A percentile compares a stretch with the other conserved stretches of the same genome.
Evolutionary conservation across 2,113 vertebrate species (phyloP).

Genomic region (Rhadina sibilatrix): DNA sequence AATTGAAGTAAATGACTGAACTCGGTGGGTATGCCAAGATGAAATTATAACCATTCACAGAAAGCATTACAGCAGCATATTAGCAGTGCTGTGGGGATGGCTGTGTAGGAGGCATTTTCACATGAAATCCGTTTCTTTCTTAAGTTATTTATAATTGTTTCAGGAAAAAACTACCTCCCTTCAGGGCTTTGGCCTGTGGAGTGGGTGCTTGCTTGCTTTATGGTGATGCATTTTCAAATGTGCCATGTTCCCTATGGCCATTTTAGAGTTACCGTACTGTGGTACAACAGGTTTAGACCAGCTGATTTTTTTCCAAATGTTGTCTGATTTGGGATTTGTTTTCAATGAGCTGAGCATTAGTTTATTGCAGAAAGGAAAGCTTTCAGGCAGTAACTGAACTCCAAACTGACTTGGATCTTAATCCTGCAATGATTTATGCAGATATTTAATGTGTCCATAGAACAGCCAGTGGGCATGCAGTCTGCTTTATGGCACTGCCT

Average conservation of each 20-base stretch:
- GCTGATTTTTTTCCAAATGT: neutral
- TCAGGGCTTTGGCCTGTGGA: conserved; percentile 16
- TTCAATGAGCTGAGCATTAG: neutral
- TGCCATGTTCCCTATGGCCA: neutral
- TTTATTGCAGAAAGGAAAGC: neutral
- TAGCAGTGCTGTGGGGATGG: neutral
- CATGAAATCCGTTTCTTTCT: neutral
- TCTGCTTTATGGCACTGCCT: neutral
- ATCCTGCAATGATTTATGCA: neutral
- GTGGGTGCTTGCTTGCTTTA: neutral
- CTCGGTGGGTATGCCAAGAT: neutral
- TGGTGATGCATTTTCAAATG: neutral
- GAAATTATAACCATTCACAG: neutral
- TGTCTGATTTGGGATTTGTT: neutral
- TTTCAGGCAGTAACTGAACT: neutral
- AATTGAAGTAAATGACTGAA: conserved; percentile 6
- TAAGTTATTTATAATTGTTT: conserved; percentile 45
- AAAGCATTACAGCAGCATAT: neutral
- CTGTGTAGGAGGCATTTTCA: conserved; percentile 49
- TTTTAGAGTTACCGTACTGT: neutral
- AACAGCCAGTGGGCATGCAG: neutral
- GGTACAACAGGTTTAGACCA: neutral
- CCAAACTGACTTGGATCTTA: conserved; percentile 11
- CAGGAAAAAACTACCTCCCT: neutral
- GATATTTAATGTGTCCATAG: neutral